Conservation (phyloP, 2,888 invertebrate genomes). For the Pseudococcus jackbeardsleyi region DNA sequence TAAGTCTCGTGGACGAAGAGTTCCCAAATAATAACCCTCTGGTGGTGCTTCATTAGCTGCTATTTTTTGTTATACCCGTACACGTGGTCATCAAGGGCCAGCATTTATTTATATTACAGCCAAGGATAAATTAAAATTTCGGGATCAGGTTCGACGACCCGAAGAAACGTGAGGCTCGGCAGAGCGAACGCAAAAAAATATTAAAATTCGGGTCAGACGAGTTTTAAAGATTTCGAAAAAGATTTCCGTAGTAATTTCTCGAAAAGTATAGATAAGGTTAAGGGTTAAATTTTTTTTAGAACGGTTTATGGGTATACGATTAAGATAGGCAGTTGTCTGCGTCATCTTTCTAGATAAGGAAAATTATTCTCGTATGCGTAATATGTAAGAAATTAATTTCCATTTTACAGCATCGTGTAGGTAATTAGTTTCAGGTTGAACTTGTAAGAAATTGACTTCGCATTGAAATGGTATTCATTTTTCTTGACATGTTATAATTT, state of each 20-base stretch:
- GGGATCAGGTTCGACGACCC: neutral
- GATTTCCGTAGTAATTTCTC: neutral
- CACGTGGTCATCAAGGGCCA: neutral
- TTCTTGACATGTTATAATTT: neutral
- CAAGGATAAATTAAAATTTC: neutral
- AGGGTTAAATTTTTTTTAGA: constrained; percentile 2
- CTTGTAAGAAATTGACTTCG: too few species aligned
- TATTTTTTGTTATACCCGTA: neutral
- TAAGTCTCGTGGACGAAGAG: constrained; percentile 2
- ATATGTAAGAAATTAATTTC: neutral
- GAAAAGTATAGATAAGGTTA: neutral
- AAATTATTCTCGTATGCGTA: neutral
- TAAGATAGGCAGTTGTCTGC: neutral
- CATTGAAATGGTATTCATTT: too few species aligned
- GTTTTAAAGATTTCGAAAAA: neutral
- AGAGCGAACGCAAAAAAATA: neutral
- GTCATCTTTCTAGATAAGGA: neutral
- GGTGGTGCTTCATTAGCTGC: neutral
- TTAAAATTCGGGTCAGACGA: neutral
- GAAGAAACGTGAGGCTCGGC: neutral
- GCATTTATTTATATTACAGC: neutral
- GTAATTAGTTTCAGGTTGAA: too few species aligned
- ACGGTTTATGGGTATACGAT: neutral
- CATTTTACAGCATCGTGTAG: neutral
- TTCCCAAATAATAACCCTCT: constrained; percentile 3